Percentiles rank a stretch among this genome's conserved stretches.
These are phyloP conservation scores for Trachelus tabidus DNA, from an alignment of 2,888 invertebrate species.

Conservation along the genomic window DNA sequence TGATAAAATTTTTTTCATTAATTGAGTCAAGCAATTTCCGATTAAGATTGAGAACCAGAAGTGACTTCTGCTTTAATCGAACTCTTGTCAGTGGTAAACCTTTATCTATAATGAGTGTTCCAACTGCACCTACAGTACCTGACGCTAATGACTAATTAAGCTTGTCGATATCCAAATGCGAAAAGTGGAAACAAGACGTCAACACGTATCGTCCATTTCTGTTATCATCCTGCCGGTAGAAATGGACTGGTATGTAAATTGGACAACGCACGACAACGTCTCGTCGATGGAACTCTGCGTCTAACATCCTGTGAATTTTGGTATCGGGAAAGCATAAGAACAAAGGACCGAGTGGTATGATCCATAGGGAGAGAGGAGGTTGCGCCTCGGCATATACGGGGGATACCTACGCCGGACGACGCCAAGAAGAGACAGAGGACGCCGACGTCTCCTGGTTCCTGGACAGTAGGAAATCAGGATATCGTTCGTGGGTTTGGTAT, in stretches of 20 bases:
- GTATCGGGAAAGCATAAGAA: conserved; percentile 41
- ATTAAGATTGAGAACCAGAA: not conserved
- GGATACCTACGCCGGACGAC: not conserved
- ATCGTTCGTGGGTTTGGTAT: conserved; percentile 12
- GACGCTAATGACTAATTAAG: not conserved
- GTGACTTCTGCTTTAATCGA: not conserved
- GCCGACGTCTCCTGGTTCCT: not conserved
- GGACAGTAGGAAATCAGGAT: conserved; percentile 21
- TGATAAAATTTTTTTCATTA: not conserved
- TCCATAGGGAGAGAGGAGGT: not conserved
- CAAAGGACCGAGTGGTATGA: conserved; percentile 3
- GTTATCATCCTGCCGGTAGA: not conserved
- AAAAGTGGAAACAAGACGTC: not conserved
- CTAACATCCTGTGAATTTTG: conserved; percentile 54
- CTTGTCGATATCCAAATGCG: not conserved
- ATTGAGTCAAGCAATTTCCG: not conserved
- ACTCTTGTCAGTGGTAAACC: not conserved
- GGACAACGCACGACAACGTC: not conserved
- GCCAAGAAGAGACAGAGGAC: not conserved
- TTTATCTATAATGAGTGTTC: not conserved
- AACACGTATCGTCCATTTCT: not conserved
- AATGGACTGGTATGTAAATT: not conserved
- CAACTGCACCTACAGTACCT: not conserved
- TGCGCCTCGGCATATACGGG: not conserved
- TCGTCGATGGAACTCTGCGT: conserved; percentile 29